Evolutionary conservation across 2,888 invertebrate species (phyloP).

Genomic region (Charanyca ferruginea): DNA sequence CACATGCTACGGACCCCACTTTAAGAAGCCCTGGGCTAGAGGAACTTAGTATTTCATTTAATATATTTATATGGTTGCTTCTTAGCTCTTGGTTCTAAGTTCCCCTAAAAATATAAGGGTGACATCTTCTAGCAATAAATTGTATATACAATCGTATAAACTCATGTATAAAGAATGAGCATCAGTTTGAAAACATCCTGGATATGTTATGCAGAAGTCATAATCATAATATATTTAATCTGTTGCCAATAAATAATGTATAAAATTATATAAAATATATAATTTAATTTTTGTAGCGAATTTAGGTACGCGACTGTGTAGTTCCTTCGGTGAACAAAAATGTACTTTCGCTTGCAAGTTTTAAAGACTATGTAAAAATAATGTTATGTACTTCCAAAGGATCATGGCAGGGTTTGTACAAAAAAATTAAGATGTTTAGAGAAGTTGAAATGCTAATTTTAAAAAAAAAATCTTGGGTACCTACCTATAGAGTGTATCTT

Average conservation of each 20-base stretch:
- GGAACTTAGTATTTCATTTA: conserved; percentile 26
- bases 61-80: conserved; percentile 28
- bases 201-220: conserved; percentile 3
- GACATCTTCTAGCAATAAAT: conserved; percentile 21
- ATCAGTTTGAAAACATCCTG: conserved; percentile 17
- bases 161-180: conserved; percentile 22
- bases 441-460: too few relatives aligned
- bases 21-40: too few relatives aligned
- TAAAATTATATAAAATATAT: conserved; percentile 15
- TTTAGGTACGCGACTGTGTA: conserved; percentile 13
- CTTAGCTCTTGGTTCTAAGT: conserved; percentile 21
- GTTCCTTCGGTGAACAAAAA: background rate
- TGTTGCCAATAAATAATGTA: conserved; percentile 10
- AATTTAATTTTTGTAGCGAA: conserved; percentile 5
- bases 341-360: background rate
- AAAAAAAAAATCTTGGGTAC: too few relatives aligned
- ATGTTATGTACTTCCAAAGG: too few relatives aligned
- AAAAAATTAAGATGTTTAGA: too few relatives aligned
- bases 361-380: background rate
- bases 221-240: conserved; percentile 25
- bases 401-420: too few relatives aligned
- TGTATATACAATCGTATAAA: conserved; percentile 53
- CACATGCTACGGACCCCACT: too few relatives aligned
- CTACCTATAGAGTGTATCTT: too few relatives aligned
- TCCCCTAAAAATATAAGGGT: conserved; percentile 13